phyloP scores from a whole-genome alignment of 2,888 invertebrate genomes.

The Synanthedon formicaeformis region DNA sequence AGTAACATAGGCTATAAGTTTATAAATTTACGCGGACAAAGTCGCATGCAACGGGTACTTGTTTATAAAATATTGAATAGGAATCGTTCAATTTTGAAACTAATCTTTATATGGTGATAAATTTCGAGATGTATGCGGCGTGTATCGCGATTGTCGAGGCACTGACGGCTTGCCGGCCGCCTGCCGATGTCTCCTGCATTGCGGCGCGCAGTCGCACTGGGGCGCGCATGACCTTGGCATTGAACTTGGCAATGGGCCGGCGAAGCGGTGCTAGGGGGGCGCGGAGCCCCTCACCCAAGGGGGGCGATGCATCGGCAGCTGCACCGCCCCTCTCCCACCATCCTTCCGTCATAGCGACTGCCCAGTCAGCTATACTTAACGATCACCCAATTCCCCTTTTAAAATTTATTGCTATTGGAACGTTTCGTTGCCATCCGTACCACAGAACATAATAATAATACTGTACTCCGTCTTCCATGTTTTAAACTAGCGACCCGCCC shows the following conservation, averaged over 20 bases:
- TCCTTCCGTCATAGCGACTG: slow-evolving; percentile 36
- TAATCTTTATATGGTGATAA: slow-evolving; percentile 29
- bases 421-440: background rate
- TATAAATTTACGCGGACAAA: too few species aligned
- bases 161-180: slow-evolving; percentile 51
- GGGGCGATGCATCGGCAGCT: slow-evolving; percentile 59
- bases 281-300: slow-evolving; percentile 22
- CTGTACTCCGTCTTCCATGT: too few species aligned
- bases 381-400: slow-evolving; percentile 21
- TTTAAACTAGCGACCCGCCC: too few species aligned
- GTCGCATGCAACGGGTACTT: too few species aligned
- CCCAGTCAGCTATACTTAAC: slow-evolving; percentile 12
- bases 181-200: slow-evolving; percentile 72
- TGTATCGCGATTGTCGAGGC: slow-evolving; percentile 50
- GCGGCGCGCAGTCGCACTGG: slow-evolving; percentile 75
- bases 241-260: slow-evolving; percentile 80
- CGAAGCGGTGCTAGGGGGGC: slow-evolving; percentile 26
- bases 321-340: slow-evolving; percentile 53
- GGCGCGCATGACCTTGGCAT: slow-evolving; percentile 82
- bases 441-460: too few species aligned
- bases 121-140: slow-evolving; percentile 34
- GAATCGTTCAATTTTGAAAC: background rate
- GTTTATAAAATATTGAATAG: too few species aligned
- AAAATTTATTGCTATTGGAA: slow-evolving; percentile 15
- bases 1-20: too few species aligned